phyloP scores from a whole-genome alignment of 2,797 vertebrate genomes.

The Hipposideros larvatus region DNA sequence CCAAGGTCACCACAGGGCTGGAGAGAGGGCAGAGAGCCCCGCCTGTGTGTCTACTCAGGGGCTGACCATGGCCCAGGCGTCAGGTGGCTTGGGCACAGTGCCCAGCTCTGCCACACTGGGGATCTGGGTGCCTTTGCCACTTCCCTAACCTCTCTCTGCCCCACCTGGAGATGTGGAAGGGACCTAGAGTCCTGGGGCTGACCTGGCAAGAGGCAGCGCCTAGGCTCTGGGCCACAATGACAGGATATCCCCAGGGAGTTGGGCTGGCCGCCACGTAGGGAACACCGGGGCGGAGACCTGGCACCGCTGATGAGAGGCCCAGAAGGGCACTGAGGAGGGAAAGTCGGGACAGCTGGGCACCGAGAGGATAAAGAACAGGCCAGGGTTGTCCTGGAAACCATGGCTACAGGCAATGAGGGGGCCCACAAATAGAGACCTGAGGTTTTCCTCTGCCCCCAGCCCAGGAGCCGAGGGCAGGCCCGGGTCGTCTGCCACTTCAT shows the following conservation, averaged over 20 bases:
- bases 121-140: constrained; percentile 55
- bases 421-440: neutral
- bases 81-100: constrained; percentile 50
- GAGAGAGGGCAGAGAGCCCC: neutral
- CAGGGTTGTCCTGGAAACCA: constrained; percentile 21
- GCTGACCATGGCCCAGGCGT: constrained; percentile 14
- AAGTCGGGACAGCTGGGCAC: constrained; percentile 44
- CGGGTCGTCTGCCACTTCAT: neutral
- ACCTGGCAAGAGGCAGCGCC: constrained; percentile 43
- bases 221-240: constrained; percentile 73
- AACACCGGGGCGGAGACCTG: constrained; percentile 72
- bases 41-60: neutral
- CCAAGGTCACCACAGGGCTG: constrained; percentile 60
- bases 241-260: constrained; percentile 82
- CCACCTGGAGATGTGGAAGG: constrained; percentile 70
- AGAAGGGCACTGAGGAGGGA: neutral
- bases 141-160: constrained; percentile 35
- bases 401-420: neutral
- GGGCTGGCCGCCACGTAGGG: constrained; percentile 75
- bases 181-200: constrained; percentile 29
- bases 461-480: neutral
- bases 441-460: neutral
- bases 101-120: neutral
- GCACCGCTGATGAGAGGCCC: neutral
- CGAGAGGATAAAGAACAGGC: neutral